Percentiles rank a stretch among this genome's conserved stretches.
These are phyloP conservation scores for Ranitomeya variabilis DNA, from an alignment of 2,113 vertebrate genomes.

Conservation along the genomic window DNA sequence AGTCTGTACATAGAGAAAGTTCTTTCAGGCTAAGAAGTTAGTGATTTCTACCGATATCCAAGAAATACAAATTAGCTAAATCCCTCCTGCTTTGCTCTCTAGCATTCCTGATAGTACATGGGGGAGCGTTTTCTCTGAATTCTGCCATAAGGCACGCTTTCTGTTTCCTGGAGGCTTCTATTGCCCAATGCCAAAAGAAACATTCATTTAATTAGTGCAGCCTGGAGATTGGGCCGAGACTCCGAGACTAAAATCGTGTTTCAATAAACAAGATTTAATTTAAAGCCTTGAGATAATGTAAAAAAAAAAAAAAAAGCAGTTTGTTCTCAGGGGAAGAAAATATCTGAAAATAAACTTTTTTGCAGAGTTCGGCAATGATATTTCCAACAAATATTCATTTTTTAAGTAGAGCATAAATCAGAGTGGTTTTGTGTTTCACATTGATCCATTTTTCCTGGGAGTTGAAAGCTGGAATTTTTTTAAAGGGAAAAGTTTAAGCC, in stretches of 20 bases:
- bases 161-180: constrained; percentile 50
- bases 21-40: constrained; percentile 38
- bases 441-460: not conserved
- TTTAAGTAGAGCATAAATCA: not conserved
- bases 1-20: constrained; percentile 1
- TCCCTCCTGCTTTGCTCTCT: constrained; percentile 56
- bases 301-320: not conserved
- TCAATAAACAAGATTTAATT: constrained; percentile 39
- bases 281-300: constrained; percentile 1
- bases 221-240: constrained; percentile 28
- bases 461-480: not conserved
- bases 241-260: constrained; percentile 32
- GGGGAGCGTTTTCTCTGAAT: constrained; percentile 52
- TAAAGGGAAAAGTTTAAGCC: not conserved
- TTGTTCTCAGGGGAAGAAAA: constrained; percentile 17
- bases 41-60: constrained; percentile 44
- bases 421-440: not conserved
- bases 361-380: not conserved
- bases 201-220: constrained; percentile 56
- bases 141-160: constrained; percentile 41
- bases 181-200: constrained; percentile 52
- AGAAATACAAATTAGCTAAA: constrained; percentile 56
- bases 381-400: not conserved
- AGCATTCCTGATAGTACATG: constrained; percentile 51
- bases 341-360: constrained; percentile 24